Evolutionary conservation across 1,140 invertebrate species (phyloP).

Genomic region (Papilio helenus): DNA sequence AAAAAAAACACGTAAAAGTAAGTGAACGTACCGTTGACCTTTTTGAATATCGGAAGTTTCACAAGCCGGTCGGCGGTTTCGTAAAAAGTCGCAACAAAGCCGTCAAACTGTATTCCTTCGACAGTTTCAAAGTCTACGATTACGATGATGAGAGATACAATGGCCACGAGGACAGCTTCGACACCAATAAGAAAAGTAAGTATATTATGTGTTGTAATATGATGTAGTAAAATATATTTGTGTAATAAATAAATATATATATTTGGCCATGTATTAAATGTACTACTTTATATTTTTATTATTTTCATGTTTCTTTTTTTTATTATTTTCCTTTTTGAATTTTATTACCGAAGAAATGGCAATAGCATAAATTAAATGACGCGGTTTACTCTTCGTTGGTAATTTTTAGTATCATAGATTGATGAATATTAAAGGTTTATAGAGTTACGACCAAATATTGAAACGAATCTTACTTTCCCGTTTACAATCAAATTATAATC

Average conservation of each 20-base stretch:
- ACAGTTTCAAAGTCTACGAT: constrained; percentile 79
- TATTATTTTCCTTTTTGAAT: not conserved
- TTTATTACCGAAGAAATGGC: not conserved
- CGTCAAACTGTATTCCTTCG: constrained; percentile 81
- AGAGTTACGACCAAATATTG: too few species aligned
- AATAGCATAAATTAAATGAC: constrained; percentile 4
- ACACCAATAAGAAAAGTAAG: constrained; percentile 76
- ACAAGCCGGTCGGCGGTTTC: constrained; percentile 37
- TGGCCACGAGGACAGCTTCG: constrained; percentile 73
- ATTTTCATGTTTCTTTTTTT: not conserved
- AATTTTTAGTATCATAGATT: not conserved
- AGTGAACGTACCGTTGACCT: constrained; percentile 21
- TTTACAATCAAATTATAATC: too few species aligned
- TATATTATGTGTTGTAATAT: constrained; percentile 48
- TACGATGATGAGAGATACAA: constrained; percentile 76
- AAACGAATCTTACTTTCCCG: too few species aligned
- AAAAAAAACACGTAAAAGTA: constrained; percentile 4
- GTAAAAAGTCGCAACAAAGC: constrained; percentile 55
- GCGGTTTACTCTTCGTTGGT: not conserved
- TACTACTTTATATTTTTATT: not conserved
- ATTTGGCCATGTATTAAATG: too few species aligned
- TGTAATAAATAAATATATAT: too few species aligned
- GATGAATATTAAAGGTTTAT: not conserved
- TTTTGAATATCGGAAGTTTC: constrained; percentile 32
- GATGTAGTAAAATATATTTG: constrained; percentile 38